Evolutionary conservation across 2,888 invertebrate genomes (phyloP), one percentile per base, ranked within the genome.

Genomic region (Pollenia amentaria): DNA sequence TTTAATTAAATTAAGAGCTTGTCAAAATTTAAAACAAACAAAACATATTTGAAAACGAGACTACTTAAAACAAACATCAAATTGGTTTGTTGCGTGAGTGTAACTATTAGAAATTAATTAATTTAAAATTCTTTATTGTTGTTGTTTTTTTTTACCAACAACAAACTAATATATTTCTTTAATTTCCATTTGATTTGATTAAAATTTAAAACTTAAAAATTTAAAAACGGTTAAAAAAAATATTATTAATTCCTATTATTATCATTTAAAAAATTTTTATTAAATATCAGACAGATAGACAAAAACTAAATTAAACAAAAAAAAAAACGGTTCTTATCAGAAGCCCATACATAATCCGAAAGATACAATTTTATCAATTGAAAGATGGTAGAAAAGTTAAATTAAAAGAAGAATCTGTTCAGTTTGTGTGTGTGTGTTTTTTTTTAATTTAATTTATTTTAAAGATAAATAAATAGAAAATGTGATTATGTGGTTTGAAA

Each of bases 91-190:
- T 83, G 87, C 83, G 77, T 85, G 83, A 82, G 77, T 65, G 77
- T 38, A 77, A 75, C 78, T 67, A 85, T 87, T 87, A 87, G 79
- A 80, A 78, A 83, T 87, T 87, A 87, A 85, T 87, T 85, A 85
- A 85, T 73, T 76, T 44, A 40, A 77, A 83, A 64, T 55, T 57
- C 55, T 29, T 57, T 64, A 55, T 57, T 80, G 14, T 53, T 16
- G 11, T 11, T 38, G 11, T 53, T 55, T n/a, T 14, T 72, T 38
- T 46, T 21, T 8, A 16, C 11, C 53, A 16, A 10, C 53, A 53
- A 12, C 14, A n/a, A n/a, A 38, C 38, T 40, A 46, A 18, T 40
- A 73, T 12, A 62, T 44, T 79, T 72, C 79, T 64, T 80, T 72
- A 80, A 80, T 72, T 64, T 38, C 40, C 64, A 80, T 73, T 73